phyloP scores from a whole-genome alignment of 2,888 invertebrate genomes.

The Mythimna pallens region DNA sequence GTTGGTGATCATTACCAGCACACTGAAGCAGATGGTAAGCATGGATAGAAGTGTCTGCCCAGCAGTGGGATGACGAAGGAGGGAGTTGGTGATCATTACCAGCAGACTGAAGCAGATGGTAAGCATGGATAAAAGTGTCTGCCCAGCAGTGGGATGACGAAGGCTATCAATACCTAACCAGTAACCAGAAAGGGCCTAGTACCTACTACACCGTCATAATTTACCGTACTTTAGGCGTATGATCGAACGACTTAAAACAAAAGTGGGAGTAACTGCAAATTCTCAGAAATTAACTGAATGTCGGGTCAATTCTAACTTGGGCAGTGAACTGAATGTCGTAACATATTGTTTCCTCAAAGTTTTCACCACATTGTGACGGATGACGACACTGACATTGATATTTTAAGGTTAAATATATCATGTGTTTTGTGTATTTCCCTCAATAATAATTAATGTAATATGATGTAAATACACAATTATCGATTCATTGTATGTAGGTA shows the following conservation, averaged over 20 bases:
- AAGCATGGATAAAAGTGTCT: background rate
- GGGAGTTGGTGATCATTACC: too few species aligned
- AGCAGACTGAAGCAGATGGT: background rate
- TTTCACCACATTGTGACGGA: conserved; percentile 9
- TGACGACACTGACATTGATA: conserved; percentile 1
- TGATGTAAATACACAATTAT: too few species aligned
- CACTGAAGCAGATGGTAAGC: too few species aligned
- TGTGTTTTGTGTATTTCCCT: background rate
- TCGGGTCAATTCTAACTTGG: conserved; percentile 1
- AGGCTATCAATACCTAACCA: background rate
- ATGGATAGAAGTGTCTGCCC: too few species aligned
- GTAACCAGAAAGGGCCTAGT: too few species aligned
- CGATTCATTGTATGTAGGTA: too few species aligned
- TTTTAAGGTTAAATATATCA: background rate
- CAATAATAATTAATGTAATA: background rate
- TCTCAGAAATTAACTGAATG: conserved; percentile 6
- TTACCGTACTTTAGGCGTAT: background rate
- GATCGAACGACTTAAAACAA: background rate
- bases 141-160: background rate
- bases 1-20: too few species aligned
- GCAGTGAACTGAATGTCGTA: background rate
- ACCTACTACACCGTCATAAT: background rate
- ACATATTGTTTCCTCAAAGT: conserved; percentile 21
- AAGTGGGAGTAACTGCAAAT: background rate
- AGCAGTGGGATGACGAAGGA: too few species aligned